Conservation (phyloP, 2,113 vertebrate species). For the Salminus brasiliensis region DNA sequence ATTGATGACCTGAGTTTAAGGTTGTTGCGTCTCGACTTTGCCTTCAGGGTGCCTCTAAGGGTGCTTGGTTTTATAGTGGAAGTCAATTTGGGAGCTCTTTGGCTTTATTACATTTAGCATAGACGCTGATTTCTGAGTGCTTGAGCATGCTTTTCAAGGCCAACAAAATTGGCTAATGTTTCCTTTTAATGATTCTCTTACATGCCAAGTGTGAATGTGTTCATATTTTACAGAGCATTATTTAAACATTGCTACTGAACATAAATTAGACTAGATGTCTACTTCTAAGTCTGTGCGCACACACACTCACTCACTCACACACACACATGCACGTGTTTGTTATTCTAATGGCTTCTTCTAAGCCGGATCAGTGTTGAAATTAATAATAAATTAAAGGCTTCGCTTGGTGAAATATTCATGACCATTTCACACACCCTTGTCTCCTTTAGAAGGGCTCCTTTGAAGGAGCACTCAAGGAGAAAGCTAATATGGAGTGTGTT, state of each 20-base stretch:
- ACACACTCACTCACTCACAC: background rate
- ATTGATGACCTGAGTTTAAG: too few species aligned
- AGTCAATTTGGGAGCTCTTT: too few species aligned
- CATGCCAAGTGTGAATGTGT: constrained; percentile 1
- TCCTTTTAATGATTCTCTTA: background rate
- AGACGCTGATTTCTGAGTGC: too few species aligned
- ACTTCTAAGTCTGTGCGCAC: background rate
- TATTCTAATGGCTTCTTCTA: constrained; percentile 67
- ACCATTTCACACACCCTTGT: background rate
- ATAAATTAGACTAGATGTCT: background rate
- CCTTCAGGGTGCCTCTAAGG: too few species aligned
- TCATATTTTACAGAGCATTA: background rate
- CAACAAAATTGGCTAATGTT: background rate
- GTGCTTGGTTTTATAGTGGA: too few species aligned
- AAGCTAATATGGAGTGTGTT: constrained; percentile 17
- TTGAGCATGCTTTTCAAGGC: too few species aligned
- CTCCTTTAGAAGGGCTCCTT: background rate
- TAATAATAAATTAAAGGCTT: constrained; percentile 73
- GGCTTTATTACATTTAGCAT: background rate
- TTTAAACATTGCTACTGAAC: background rate
- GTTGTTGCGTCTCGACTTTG: too few species aligned
- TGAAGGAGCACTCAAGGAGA: background rate
- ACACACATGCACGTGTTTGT: constrained; percentile 57
- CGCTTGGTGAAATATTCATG: constrained; percentile 72
- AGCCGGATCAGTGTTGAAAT: constrained; percentile 66